Conservation (phyloP, 2,797 vertebrate genomes). For the Melanotaenia maccullochi region DNA sequence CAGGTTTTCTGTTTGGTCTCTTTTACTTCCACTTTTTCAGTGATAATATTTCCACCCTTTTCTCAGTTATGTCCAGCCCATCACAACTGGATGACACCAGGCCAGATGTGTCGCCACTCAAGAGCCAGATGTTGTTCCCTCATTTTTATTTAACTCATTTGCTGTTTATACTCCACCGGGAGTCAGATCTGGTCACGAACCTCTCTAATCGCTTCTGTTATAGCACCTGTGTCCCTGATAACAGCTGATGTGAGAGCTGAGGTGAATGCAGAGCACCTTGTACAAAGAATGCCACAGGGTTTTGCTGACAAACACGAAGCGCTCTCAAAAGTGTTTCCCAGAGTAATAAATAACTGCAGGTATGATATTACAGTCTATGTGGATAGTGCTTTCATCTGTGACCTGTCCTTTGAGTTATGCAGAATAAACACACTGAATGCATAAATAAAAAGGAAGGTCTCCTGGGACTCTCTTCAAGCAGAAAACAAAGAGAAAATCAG, state of each 20-base stretch:
- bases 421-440: slow-evolving; percentile 27
- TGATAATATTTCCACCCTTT: not conserved
- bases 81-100: slow-evolving; percentile 7
- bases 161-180: not conserved
- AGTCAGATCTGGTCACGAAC: not conserved
- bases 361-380: slow-evolving; percentile 29
- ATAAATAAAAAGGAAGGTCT: slow-evolving; percentile 42
- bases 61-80: not conserved
- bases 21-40: not conserved
- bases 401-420: slow-evolving; percentile 41
- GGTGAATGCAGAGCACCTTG: slow-evolving; percentile 7
- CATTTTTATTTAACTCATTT: not conserved
- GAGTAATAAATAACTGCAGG: slow-evolving; percentile 35
- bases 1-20: not conserved
- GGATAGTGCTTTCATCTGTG: slow-evolving; percentile 42
- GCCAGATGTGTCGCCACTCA: not conserved
- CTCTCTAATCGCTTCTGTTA: slow-evolving; percentile 1
- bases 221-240: slow-evolving; percentile 19
- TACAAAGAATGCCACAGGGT: not conserved
- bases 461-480: not conserved
- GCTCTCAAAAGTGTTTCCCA: slow-evolving; percentile 17
- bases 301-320: slow-evolving; percentile 39
- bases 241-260: slow-evolving; percentile 25
- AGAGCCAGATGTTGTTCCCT: not conserved
- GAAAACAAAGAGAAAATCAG: slow-evolving; percentile 1